phyloP scores from a whole-genome alignment of 2,797 vertebrate genomes.

The Sebastolobus alascanus region DNA sequence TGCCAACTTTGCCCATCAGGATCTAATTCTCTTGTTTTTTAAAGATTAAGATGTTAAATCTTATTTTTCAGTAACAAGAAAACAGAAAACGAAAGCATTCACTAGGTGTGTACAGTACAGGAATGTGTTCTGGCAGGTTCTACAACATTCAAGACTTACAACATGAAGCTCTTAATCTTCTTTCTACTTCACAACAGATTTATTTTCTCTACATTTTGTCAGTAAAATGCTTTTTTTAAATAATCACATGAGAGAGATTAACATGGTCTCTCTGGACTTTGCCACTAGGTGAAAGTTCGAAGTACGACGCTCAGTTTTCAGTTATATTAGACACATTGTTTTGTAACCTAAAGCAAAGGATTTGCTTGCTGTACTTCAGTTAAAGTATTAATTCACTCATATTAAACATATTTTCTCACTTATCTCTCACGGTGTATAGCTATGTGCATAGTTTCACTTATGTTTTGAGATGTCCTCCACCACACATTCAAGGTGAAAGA shows the following conservation, averaged over 20 bases:
- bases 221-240: too few species aligned
- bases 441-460: neutral
- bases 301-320: neutral
- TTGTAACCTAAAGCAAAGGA: too few species aligned
- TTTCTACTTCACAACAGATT: neutral
- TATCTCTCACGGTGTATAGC: neutral
- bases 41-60: too few species aligned
- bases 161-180: rapidly evolving
- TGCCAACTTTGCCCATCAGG: too few species aligned
- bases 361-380: neutral
- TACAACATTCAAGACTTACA: neutral
- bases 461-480: too few species aligned
- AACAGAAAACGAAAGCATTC: neutral
- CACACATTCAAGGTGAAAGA: neutral
- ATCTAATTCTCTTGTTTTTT: too few species aligned
- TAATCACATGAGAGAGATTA: too few species aligned
- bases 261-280: neutral
- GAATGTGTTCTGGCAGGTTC: neutral
- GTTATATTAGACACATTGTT: neutral
- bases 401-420: neutral
- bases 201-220: neutral
- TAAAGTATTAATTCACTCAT: neutral
- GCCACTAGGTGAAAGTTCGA: neutral
- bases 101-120: neutral
- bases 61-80: neutral